A percentile compares a stretch with the other conserved stretches of the same genome.
Conservation (phyloP, 2,113 vertebrate genomes). For the Colius striatus region DNA sequence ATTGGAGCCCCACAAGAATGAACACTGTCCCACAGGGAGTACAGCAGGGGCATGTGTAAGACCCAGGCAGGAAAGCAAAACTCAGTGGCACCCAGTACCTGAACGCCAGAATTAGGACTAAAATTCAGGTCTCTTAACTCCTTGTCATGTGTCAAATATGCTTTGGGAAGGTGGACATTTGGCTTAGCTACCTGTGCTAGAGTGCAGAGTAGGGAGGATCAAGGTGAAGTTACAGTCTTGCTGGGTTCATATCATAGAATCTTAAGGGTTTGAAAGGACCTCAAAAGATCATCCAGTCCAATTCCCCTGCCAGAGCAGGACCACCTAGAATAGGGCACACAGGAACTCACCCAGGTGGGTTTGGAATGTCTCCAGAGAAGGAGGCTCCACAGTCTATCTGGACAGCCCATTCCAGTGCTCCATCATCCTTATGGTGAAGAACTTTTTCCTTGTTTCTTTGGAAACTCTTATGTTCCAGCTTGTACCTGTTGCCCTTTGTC, state of each 20-base stretch:
- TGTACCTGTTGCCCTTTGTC: too few relatives aligned
- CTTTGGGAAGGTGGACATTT: not conserved
- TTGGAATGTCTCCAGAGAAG: too few relatives aligned
- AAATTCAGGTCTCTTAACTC: not conserved
- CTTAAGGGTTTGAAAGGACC: too few relatives aligned
- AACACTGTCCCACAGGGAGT: not conserved
- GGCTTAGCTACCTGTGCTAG: not conserved
- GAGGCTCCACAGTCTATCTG: too few relatives aligned
- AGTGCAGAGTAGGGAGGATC: not conserved
- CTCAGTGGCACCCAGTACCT: not conserved
- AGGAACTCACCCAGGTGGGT: too few relatives aligned
- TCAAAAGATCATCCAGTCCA: too few relatives aligned
- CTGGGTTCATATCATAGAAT: not conserved
- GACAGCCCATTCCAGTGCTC: too few relatives aligned
- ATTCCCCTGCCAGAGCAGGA: too few relatives aligned
- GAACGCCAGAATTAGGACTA: not conserved
- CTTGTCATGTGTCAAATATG: accelerated
- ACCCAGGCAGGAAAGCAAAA: not conserved
- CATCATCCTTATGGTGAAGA: too few relatives aligned
- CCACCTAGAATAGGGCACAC: too few relatives aligned
- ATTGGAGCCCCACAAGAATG: not conserved
- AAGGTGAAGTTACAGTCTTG: not conserved
- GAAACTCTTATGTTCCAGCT: too few relatives aligned
- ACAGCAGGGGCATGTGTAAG: accelerated
- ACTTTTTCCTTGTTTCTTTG: too few relatives aligned